Evolutionary conservation across 1,140 invertebrate genomes (phyloP).

Genomic region (Drosophila lacteicornis): DNA sequence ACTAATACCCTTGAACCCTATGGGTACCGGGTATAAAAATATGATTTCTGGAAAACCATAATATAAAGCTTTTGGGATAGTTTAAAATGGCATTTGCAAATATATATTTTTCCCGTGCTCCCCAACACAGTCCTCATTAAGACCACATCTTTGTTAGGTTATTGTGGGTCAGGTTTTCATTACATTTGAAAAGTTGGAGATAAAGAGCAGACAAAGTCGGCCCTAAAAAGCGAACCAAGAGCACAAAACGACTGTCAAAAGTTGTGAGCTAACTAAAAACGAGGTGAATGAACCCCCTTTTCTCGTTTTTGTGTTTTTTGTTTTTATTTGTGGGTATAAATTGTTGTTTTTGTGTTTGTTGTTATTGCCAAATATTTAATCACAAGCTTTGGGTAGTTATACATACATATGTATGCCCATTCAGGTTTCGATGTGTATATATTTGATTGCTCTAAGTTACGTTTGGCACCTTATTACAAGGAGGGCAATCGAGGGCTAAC

Average conservation of each 20-base stretch:
- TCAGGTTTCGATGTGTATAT: conserved; percentile 20
- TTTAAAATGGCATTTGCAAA: neutral
- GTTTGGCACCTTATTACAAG: conserved; percentile 11
- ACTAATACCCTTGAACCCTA: no score
- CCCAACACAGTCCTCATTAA: no score
- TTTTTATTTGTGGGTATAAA: conserved; percentile 28
- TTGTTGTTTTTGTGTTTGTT: conserved; percentile 18
- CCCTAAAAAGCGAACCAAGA: conserved; percentile 44
- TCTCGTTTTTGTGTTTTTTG: conserved; percentile 38
- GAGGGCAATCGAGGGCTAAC: neutral
- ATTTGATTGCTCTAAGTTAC: conserved; percentile 1
- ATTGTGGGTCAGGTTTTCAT: conserved; percentile 69
- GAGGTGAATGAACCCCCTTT: conserved; percentile 47
- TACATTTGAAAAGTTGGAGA: conserved; percentile 57
- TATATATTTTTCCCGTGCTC: conserved; percentile 1
- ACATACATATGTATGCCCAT: conserved; percentile 1
- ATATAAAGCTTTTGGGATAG: neutral
- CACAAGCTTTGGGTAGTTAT: conserved; percentile 20
- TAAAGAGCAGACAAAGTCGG: conserved; percentile 41
- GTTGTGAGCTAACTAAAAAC: conserved; percentile 47
- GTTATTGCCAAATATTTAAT: conserved; percentile 64
- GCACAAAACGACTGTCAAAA: conserved; percentile 43
- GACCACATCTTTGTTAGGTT: conserved; percentile 5
- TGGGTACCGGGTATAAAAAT: no score
- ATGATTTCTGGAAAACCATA: no score